Evolutionary conservation across 2,113 vertebrate genomes (phyloP).

Genomic region (Epinephelus lanceolatus): DNA sequence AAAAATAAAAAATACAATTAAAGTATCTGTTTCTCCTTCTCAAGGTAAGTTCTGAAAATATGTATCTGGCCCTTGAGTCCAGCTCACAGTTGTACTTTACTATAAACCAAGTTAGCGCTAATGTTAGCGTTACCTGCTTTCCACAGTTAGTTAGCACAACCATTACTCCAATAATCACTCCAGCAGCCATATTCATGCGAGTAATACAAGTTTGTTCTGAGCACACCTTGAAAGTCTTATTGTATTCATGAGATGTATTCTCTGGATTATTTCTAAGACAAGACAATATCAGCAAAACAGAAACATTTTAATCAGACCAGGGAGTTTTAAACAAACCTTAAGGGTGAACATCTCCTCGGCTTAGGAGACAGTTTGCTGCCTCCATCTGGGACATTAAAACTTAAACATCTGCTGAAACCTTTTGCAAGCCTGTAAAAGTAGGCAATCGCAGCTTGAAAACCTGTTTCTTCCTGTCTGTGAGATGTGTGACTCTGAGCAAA

Average conservation of each 20-base stretch:
- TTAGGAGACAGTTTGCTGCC: not conserved
- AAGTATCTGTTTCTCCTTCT: not conserved
- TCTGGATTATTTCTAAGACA: conserved; percentile 15
- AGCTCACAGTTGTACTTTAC: too few relatives aligned
- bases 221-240: not conserved
- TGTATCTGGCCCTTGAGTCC: too few relatives aligned
- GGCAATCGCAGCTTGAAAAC: not conserved
- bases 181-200: too few relatives aligned
- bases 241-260: not conserved
- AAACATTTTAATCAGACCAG: conserved; percentile 16
- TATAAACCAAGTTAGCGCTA: too few relatives aligned
- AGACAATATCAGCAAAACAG: conserved; percentile 24
- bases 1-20: too few relatives aligned
- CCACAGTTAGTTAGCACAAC: too few relatives aligned
- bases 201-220: too few relatives aligned
- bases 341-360: not conserved
- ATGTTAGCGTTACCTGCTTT: too few relatives aligned
- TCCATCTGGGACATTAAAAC: not conserved
- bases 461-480: conserved; percentile 1
- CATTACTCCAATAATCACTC: too few relatives aligned
- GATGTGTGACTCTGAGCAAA: not conserved
- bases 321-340: conserved; percentile 15
- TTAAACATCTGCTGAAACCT: conserved; percentile 20
- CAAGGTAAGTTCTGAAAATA: too few relatives aligned
- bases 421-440: conserved; percentile 14